Percentiles rank a stretch among this genome's conserved stretches.
Conservation (phyloP, 92 coral and sea anemone genomes). For the Bergia sp. region DNA sequence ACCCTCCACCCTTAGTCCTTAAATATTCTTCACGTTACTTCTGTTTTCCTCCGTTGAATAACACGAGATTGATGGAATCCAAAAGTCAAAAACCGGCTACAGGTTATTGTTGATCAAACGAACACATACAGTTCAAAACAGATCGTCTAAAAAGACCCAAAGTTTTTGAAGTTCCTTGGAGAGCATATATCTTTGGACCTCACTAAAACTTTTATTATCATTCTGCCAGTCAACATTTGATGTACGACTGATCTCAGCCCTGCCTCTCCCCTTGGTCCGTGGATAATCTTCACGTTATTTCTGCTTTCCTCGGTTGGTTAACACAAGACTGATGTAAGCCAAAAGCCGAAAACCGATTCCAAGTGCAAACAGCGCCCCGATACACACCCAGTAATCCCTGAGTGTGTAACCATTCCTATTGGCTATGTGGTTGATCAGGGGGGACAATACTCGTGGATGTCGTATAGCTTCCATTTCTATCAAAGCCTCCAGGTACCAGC, state of each 20-base stretch:
- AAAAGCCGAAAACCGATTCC: slow-evolving; percentile 54
- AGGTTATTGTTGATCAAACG: background rate
- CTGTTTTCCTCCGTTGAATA: slow-evolving; percentile 67
- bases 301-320: slow-evolving; percentile 69
- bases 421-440: slow-evolving; percentile 44
- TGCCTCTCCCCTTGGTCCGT: background rate
- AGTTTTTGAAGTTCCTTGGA: too few relatives aligned
- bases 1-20: background rate
- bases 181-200: too few relatives aligned
- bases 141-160: too few relatives aligned
- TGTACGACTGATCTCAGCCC: background rate
- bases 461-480: slow-evolving; percentile 67
- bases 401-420: slow-evolving; percentile 58
- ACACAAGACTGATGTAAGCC: slow-evolving; percentile 54
- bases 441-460: slow-evolving; percentile 56
- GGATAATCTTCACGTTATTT: slow-evolving; percentile 15
- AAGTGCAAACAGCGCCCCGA: slow-evolving; percentile 51
- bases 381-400: slow-evolving; percentile 53
- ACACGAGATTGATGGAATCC: slow-evolving; percentile 52
- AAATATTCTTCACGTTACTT: slow-evolving; percentile 18
- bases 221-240: too few relatives aligned
- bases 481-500: slow-evolving; percentile 69
- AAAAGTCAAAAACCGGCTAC: slow-evolving; percentile 52
- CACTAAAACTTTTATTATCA: too few relatives aligned
- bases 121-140: too few relatives aligned